Evolutionary conservation across 2,113 vertebrate species (phyloP), one percentile per base, ranked within the genome.

Genomic region (Arvicanthis niloticus): DNA sequence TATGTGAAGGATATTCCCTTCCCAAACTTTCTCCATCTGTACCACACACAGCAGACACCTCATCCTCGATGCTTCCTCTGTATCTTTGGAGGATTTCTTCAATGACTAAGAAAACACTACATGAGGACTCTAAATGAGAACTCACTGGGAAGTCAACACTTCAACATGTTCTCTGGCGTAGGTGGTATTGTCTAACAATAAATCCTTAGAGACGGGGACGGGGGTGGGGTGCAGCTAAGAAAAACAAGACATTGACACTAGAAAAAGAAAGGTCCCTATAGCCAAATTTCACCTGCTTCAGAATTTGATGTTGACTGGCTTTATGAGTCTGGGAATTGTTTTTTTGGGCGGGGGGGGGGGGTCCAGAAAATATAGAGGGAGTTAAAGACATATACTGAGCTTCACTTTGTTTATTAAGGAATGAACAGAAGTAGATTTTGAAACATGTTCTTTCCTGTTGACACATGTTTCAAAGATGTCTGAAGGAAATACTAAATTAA

Each of bases 401-500:
- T 84, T 73, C 31, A 80, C 81, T 84, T 78, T 73, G 51, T 96
- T 96, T 94, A 85, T 95, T 51, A 94, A 96, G 51, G 93, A 94
- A 72, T 88, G 68, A 58, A 45, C 82, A 96, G 90, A 96, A 94
- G 82, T 91, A 2, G 80, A 89, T 87, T 92, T 93, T 96, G 93
- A 97, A 97, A 93, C 84, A 70, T 91, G 87, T 84, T 89, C 88
- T 80, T 98, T 97, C 97, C 93, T 97, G 93, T 94, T 98, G 97
- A 97, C 75, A 96, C 96, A 96, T 75, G 82, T 96, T 95, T 92
- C 93, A 96, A 97, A 96, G 97, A 93, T 96, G 90, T 94, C 96
- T 95, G 90, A 88, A 97, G 97, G 96, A 98, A 96, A 95, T 90
- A 96, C 90, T 97, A 94, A 97, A 96, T 97, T 93, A 98, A 97